A percentile compares a stretch with the other conserved stretches of the same genome.
These are phyloP conservation scores for Triplophysa rosa DNA, from an alignment of 2,113 vertebrate genomes.

Conservation along the genomic window DNA sequence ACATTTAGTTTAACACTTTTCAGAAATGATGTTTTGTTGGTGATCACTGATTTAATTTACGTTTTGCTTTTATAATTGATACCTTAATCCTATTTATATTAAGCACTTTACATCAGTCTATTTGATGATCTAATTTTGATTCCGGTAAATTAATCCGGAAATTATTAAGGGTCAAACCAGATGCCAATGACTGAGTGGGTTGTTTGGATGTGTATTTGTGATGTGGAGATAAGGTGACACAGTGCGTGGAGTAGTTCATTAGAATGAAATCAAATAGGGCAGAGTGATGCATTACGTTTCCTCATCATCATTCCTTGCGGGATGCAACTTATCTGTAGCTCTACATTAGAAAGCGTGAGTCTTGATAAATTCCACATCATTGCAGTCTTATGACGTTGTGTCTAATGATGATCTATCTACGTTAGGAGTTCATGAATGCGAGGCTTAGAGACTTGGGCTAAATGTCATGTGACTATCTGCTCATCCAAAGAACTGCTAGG, in stretches of 20 bases:
- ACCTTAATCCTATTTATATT: neutral
- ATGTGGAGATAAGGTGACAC: slow-evolving; percentile 10
- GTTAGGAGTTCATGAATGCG: neutral
- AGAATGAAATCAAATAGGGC: slow-evolving; percentile 25
- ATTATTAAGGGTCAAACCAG: slow-evolving; percentile 3
- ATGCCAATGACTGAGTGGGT: slow-evolving; percentile 24
- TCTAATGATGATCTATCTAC: slow-evolving; percentile 10
- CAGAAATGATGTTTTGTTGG: too few relatives aligned
- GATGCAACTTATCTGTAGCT: slow-evolving; percentile 31
- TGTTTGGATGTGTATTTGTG: slow-evolving; percentile 25
- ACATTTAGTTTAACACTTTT: too few relatives aligned
- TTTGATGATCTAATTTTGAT: slow-evolving; percentile 14
- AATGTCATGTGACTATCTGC: neutral
- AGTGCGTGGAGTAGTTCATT: neutral
- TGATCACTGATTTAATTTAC: too few relatives aligned
- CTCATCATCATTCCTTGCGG: slow-evolving; percentile 41
- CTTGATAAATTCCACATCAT: slow-evolving; percentile 44
- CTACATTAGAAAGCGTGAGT: slow-evolving; percentile 51
- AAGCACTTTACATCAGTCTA: neutral
- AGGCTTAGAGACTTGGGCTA: slow-evolving; percentile 8
- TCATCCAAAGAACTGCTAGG: neutral
- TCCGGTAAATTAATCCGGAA: neutral
- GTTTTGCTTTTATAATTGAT: neutral
- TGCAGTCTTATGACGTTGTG: slow-evolving; percentile 32
- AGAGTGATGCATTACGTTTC: slow-evolving; percentile 44